Evolutionary conservation across 1,140 invertebrate species (phyloP).

Genomic region (Sogatella furcifera): DNA sequence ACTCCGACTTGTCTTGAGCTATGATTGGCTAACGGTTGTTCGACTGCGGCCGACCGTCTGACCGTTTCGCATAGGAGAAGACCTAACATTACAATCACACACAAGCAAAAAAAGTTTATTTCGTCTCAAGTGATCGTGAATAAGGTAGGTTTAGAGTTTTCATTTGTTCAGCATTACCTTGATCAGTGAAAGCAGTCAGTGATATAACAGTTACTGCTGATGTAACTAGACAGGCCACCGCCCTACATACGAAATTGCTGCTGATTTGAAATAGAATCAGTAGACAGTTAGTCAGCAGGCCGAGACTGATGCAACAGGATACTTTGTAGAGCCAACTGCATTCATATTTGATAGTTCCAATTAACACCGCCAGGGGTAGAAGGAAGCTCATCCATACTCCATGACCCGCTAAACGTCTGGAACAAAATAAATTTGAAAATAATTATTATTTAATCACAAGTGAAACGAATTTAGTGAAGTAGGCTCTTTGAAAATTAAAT

Average conservation of each 20-base stretch:
- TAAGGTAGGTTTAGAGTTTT: no score
- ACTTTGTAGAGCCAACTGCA: constrained; percentile 12
- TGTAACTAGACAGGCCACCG: constrained; percentile 10
- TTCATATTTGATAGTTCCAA: neutral
- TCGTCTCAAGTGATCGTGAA: no score
- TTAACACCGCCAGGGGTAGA: constrained; percentile 35
- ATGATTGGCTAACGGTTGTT: no score
- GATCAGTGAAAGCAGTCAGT: constrained; percentile 33
- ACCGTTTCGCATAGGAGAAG: no score
- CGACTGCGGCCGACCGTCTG: no score
- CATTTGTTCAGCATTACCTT: constrained; percentile 21
- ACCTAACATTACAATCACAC: no score
- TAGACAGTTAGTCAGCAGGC: constrained; percentile 12
- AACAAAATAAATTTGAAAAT: no score
- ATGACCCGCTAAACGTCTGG: constrained; percentile 29
- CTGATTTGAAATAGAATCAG: constrained; percentile 8
- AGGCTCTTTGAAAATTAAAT: no score
- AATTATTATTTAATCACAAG: no score
- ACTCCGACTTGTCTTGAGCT: no score
- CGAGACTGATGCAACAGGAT: constrained; percentile 12
- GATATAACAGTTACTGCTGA: constrained; percentile 27
- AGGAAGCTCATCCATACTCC: constrained; percentile 44
- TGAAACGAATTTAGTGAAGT: no score
- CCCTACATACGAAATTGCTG: neutral
- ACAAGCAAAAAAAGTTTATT: no score